Base-by-base conservation (phyloP, 1,140 invertebrate species). In the Pseudoatta argentina region DNA sequence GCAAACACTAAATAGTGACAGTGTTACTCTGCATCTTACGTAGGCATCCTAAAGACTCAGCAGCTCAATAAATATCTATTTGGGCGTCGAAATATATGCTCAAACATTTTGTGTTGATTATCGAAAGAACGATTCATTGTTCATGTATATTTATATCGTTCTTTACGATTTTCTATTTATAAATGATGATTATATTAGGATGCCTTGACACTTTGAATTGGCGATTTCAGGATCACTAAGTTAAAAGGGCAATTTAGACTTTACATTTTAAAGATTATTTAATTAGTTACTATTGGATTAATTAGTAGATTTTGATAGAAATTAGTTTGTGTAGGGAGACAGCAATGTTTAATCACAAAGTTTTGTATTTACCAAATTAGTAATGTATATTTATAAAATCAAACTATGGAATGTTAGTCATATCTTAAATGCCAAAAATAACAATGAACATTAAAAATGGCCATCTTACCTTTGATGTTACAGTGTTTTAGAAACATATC, bases 21-120 rank as follows among this genome's bases (percentile, higher is more conserved):
- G 8, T 30, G 30, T 55, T 34, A 88, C 30, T 48, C 75, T 89
- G 87, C 89, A 86, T 89, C 89, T 92, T 91, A 89, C 91, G 90
- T 90, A 89, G 87, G 89, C 89, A 91, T 92, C 87, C 78, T 59
- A n/a, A 57, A 78, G 57, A 57, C 44, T 78, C 48, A 71, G 44
- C 44, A 79, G 85, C 73, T 89, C 87, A 86, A 82, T 44, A 66
- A 51, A 30, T 66, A 24, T 78, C 24, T 39, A 53, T 39, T 24
- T 39, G 67, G 16, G 66, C 53, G 57, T 59, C 55, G 14, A 63
- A 67, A 85, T 79, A 69, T 64, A 21, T 61, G 76, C 59, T 75
- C 81, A 83, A 75, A 75, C 18, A 57, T 44, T n/a, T 24, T 48
- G 48, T 4, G 34, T 10, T 12, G 27, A 67, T 3, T 51, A 3